A percentile compares a stretch with the other conserved stretches of the same genome.
These are phyloP conservation scores for Scaptomyza tumidula DNA, from an alignment of 2,888 invertebrate genomes.

Conservation along the genomic window DNA sequence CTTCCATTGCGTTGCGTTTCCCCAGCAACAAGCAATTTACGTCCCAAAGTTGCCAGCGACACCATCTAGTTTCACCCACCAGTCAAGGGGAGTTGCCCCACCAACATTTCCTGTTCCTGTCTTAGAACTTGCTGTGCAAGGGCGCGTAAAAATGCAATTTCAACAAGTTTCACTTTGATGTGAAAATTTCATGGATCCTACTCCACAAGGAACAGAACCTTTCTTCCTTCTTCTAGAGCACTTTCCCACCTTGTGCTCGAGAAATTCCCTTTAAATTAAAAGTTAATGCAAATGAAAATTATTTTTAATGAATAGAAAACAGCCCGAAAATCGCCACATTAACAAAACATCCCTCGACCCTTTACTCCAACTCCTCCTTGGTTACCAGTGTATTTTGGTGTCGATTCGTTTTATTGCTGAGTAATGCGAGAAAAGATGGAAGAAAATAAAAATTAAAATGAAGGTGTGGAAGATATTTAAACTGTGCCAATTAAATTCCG, in stretches of 20 bases:
- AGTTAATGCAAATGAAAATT: conserved; percentile 78
- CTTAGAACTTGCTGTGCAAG: conserved; percentile 67
- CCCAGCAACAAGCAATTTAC: conserved; percentile 67
- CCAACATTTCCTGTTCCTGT: background rate
- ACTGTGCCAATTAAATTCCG: conserved; percentile 66
- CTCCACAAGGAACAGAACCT: conserved; percentile 12
- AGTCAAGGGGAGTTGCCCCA: conserved; percentile 11
- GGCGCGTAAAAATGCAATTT: conserved; percentile 81
- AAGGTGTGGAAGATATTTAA: conserved; percentile 34
- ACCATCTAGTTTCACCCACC: conserved; percentile 24
- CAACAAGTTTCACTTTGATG: conserved; percentile 80
- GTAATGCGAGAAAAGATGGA: conserved; percentile 2
- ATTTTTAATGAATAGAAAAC: conserved; percentile 80
- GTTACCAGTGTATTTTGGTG: conserved; percentile 12
- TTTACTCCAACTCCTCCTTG: background rate
- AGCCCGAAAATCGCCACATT: conserved; percentile 69
- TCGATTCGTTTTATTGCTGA: conserved; percentile 41
- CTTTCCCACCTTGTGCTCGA: conserved; percentile 14
- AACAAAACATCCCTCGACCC: conserved; percentile 47
- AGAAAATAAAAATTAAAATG: background rate
- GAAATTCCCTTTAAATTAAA: conserved; percentile 72
- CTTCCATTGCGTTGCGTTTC: conserved; percentile 52
- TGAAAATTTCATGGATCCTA: conserved; percentile 69
- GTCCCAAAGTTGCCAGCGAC: conserved; percentile 49
- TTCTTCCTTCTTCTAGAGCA: conserved; percentile 11